Conservation (phyloP, 2,797 vertebrate genomes). For the Mus minutoides region DNA sequence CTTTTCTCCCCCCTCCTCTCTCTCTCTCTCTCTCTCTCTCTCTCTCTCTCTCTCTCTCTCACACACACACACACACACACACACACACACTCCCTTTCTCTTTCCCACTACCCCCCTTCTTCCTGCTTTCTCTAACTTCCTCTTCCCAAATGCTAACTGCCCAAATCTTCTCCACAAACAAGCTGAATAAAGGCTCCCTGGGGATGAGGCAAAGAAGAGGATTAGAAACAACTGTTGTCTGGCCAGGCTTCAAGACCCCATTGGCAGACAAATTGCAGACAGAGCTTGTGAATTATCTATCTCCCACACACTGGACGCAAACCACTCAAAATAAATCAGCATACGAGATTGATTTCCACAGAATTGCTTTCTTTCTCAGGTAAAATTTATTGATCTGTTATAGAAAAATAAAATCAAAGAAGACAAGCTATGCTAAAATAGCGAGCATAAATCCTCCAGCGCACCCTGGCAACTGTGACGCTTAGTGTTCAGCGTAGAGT, state of each 20-base stretch:
- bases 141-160: neutral
- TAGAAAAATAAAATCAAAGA: conserved; percentile 38
- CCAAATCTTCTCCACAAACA: conserved; percentile 45
- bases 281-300: conserved; percentile 68
- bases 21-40: too few relatives aligned
- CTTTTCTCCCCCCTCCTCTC: neutral
- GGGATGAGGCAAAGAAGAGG: conserved; percentile 54
- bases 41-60: neutral
- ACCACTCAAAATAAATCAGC: conserved; percentile 69
- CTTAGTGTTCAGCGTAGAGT: conserved; percentile 22
- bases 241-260: neutral
- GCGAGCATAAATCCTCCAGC: conserved; percentile 47
- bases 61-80: neutral
- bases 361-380: conserved; percentile 59
- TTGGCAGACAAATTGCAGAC: conserved; percentile 57
- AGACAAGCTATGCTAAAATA: conserved; percentile 53
- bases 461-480: conserved; percentile 61
- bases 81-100: neutral
- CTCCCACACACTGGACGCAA: conserved; percentile 56
- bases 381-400: conserved; percentile 73
- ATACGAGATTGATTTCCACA: conserved; percentile 47
- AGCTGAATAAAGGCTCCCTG: conserved; percentile 24
- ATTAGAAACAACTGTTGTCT: neutral
- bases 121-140: neutral
- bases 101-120: rapidly evolving